phyloP scores from a whole-genome alignment of 1,140 invertebrate species.

The Cryptotermes secundus region DNA sequence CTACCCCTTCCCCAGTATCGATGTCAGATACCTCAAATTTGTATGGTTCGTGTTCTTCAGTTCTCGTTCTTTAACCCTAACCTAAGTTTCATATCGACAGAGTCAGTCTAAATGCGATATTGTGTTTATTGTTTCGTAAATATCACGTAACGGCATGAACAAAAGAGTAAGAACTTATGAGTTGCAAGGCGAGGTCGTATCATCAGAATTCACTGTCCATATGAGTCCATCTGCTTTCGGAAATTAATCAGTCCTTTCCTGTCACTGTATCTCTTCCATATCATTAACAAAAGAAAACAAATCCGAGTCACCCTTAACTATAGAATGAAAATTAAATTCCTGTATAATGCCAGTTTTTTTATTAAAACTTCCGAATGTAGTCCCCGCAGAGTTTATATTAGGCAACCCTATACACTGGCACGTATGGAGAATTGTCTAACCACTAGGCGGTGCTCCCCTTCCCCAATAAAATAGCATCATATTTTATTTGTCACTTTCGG shows the following conservation, averaged over 20 bases:
- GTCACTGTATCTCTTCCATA: neutral
- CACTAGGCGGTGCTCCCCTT: neutral
- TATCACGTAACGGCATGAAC: too few species aligned
- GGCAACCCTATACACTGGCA: neutral
- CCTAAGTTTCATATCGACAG: too few species aligned
- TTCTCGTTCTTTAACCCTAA: too few species aligned
- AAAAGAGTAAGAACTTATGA: too few species aligned
- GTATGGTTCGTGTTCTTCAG: too few species aligned
- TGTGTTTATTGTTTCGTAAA: too few species aligned
- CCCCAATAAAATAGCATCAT: neutral
- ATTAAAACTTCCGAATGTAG: neutral
- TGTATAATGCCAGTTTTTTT: neutral
- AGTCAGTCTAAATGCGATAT: too few species aligned
- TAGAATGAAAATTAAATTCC: neutral
- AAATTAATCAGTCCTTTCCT: neutral
- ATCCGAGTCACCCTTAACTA: neutral
- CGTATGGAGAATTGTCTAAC: neutral
- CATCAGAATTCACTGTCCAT: neutral
- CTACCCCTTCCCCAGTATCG: too few species aligned
- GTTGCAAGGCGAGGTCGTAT: too few species aligned
- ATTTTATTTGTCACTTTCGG: constrained; percentile 11
- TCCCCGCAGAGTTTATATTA: neutral
- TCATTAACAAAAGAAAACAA: neutral
- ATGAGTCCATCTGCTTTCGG: neutral
- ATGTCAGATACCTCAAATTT: too few species aligned